Percentiles rank a stretch among this genome's conserved stretches.
Conservation (phyloP, 1,140 invertebrate species). For the Pseudomyrmex pallidus region DNA sequence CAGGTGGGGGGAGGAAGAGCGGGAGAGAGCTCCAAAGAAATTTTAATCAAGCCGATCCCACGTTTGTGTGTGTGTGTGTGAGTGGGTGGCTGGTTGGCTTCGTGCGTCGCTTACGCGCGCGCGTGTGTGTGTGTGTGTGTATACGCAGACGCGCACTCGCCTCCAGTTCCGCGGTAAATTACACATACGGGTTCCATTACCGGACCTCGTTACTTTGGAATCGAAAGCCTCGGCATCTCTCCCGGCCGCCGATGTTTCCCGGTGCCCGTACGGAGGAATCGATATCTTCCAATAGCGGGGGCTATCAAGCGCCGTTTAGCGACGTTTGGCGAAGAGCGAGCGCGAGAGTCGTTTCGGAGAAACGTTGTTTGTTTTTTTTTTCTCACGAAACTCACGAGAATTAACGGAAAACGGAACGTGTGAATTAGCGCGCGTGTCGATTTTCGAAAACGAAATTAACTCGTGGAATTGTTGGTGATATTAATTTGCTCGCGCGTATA, state of each 20-base stretch:
- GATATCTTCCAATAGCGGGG: constrained; percentile 51
- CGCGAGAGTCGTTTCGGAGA: not conserved
- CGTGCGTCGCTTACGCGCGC: constrained; percentile 14
- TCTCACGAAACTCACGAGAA: not conserved
- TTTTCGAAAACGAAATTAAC: not conserved
- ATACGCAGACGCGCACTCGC: not conserved
- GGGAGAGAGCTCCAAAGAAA: constrained; percentile 79
- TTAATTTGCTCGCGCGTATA: too few relatives aligned
- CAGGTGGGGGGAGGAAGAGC: not conserved
- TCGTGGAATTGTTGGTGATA: not conserved
- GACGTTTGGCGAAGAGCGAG: constrained; percentile 5
- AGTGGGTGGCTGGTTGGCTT: not conserved
- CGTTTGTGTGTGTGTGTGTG: not conserved
- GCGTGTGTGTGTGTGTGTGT: constrained; percentile 6
- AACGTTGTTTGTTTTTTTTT: not conserved
- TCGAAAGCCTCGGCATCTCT: constrained; percentile 58
- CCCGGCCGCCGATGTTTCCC: constrained; percentile 39
- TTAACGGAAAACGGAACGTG: not conserved
- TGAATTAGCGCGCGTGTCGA: not conserved
- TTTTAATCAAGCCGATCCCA: constrained; percentile 79
- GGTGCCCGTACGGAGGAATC: constrained; percentile 46
- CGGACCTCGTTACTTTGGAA: constrained; percentile 51
- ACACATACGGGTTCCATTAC: constrained; percentile 72
- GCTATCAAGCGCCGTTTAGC: constrained; percentile 30
- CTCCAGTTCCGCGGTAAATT: constrained; percentile 64